phyloP scores from a whole-genome alignment of 2,797 vertebrate genomes.

The Myotis pilosus region DNA sequence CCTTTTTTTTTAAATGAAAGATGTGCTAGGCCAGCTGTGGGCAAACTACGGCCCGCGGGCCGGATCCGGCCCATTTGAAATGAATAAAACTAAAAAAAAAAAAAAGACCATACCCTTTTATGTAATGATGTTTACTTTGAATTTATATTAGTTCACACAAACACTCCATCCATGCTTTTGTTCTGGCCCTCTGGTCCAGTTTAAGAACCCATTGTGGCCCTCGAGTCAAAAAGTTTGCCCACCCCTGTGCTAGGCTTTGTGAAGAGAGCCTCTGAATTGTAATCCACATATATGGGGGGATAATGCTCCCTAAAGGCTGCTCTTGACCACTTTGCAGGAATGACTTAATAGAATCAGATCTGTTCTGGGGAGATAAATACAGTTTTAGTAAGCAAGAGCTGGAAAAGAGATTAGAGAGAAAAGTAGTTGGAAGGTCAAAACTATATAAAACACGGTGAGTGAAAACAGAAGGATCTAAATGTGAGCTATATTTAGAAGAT shows the following conservation, averaged over 20 bases:
- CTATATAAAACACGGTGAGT: neutral
- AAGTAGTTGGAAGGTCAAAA: constrained; percentile 6
- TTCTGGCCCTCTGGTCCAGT: too few species aligned
- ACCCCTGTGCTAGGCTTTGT: neutral
- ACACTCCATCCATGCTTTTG: too few species aligned
- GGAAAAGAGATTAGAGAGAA: constrained; percentile 24
- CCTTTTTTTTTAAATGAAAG: neutral
- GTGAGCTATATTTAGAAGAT: neutral
- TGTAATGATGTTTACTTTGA: too few species aligned
- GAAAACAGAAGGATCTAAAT: neutral
- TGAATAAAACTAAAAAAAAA: too few species aligned
- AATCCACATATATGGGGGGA: neutral
- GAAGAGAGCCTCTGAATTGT: neutral
- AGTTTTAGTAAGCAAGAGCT: neutral
- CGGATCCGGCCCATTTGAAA: too few species aligned
- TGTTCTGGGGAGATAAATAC: neutral
- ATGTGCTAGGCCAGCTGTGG: neutral
- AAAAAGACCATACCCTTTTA: too few species aligned
- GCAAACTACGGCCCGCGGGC: too few species aligned
- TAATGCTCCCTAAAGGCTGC: neutral
- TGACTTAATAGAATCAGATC: neutral
- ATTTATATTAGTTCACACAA: too few species aligned
- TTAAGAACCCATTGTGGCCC: too few species aligned
- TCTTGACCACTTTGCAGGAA: neutral
- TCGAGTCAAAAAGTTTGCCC: too few species aligned